Conservation (phyloP, 2,888 invertebrate species). For the Drosophila kokeensis region DNA sequence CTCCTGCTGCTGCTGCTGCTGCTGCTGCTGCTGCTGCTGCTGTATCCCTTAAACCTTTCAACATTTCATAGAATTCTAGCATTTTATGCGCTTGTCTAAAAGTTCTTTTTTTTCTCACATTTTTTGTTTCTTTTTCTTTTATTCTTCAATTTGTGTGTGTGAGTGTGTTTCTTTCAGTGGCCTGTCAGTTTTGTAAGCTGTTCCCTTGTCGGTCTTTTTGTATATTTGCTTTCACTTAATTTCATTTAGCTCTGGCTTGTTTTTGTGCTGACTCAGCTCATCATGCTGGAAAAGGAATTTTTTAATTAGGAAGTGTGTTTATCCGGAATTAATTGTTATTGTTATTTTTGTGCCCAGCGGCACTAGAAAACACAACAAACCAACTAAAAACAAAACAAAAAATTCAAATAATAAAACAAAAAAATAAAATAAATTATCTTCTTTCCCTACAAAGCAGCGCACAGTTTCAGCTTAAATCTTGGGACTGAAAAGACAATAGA, state of each 20-base stretch:
- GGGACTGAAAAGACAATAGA: not conserved
- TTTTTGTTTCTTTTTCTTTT: slow-evolving; percentile 24
- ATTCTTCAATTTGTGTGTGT: slow-evolving; percentile 24
- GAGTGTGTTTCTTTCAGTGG: slow-evolving; percentile 24
- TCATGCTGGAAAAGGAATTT: slow-evolving; percentile 73
- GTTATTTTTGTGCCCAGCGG: slow-evolving; percentile 60
- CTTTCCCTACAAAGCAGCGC: slow-evolving; percentile 31
- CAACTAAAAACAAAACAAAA: slow-evolving; percentile 5
- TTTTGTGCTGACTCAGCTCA: slow-evolving; percentile 55
- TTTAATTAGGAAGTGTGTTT: slow-evolving; percentile 82
- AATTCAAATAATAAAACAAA: not conserved
- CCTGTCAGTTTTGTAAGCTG: slow-evolving; percentile 53
- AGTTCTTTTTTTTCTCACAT: slow-evolving; percentile 21
- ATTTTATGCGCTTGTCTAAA: slow-evolving; percentile 41
- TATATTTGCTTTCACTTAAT: slow-evolving; percentile 65
- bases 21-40: slow-evolving; percentile 1
- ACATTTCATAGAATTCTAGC: slow-evolving; percentile 34
- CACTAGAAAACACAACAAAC: slow-evolving; percentile 14
- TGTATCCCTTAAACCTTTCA: slow-evolving; percentile 37
- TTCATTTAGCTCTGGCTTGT: slow-evolving; percentile 56
- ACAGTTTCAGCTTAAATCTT: slow-evolving; percentile 13
- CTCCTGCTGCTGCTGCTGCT: not conserved
- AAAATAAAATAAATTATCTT: slow-evolving; percentile 24
- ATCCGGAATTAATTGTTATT: slow-evolving; percentile 81
- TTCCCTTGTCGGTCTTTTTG: slow-evolving; percentile 40